Evolutionary conservation across 2,888 invertebrate species (phyloP), one percentile per base, ranked within the genome.

Genomic region (Drosophila hawaiiensis): DNA sequence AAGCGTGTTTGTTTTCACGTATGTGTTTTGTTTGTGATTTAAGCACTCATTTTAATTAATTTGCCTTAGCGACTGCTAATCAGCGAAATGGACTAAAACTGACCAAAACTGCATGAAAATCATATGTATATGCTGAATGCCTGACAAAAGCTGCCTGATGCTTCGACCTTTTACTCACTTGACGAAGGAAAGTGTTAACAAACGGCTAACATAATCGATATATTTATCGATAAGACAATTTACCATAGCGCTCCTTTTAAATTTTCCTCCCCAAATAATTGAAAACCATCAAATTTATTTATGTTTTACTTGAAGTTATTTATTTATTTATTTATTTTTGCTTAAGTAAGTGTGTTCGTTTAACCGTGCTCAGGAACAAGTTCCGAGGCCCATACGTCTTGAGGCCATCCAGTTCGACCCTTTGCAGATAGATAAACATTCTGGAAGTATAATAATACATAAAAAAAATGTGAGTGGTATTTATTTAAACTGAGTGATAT

Each of bases 381-480:
- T 91, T 97, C 97, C 49, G 97, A 94, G 0, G 98, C 98, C 98
- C 99, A 99, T 78, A 98, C 98, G 93, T 98, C 97, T 91, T 99
- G 98, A 0, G 98, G 99, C 99, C 99, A 99, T 19, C 99, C 99
- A 0, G 99, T 99, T 68, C 99, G 95, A 0, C 98, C 98, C 93
- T 97, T 98, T 19, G 77, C 76, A 53, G 89, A 77, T 35, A 86
- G 72, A 47, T 74, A 80, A 29, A 76, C 47, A 69, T 95, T 82
- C 92, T 92, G 74, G 14, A 83, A 84, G 60, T 53, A 37, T 14
- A 4, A 3, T 31, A 22, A 50, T 25, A 28, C 25, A 19, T 5
- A 31, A 28, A 19, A 10, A 39, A n/a, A 55, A 29, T 10, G 1
- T 14, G 14, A 35, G 2, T 39, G 7, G 28, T 49, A 28, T 22